Percentiles rank a stretch among this genome's conserved stretches.
Conservation (phyloP, 30 jellyfish, hydroid and myxozoan genomes). For the Morbakka virulenta region DNA sequence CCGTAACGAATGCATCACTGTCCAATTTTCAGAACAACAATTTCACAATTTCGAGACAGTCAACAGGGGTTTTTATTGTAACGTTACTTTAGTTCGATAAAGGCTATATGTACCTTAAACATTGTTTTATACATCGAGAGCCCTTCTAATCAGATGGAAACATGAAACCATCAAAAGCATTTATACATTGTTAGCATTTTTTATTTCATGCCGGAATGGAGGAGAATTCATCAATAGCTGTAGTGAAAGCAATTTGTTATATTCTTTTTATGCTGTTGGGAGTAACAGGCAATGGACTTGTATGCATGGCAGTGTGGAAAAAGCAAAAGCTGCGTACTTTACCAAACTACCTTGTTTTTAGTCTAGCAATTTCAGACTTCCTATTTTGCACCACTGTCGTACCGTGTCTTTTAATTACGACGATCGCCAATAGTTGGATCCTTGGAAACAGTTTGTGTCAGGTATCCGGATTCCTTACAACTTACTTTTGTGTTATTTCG, state of each 20-base stretch:
- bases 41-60: no score
- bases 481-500: constrained; percentile 74
- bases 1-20: no score
- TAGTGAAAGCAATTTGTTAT: constrained; percentile 56
- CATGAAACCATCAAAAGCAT: no score
- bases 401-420: constrained; percentile 71
- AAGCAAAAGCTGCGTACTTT: constrained; percentile 61
- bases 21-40: no score
- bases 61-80: no score
- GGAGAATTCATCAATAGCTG: constrained; percentile 31
- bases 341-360: constrained; percentile 85
- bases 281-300: constrained; percentile 70
- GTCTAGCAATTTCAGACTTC: constrained; percentile 91
- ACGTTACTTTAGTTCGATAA: no score
- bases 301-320: constrained; percentile 61
- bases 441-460: constrained; percentile 79
- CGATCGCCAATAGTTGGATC: constrained; percentile 82
- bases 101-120: no score
- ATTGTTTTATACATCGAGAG: no score
- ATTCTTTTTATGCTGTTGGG: constrained; percentile 45
- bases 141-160: no score
- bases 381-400: constrained; percentile 67
- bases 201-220: no score
- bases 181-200: no score
- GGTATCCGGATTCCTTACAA: constrained; percentile 67